Evolutionary conservation across 2,888 invertebrate species (phyloP), one percentile per base, ranked within the genome.

Genomic region (Metacarcinus magister): DNA sequence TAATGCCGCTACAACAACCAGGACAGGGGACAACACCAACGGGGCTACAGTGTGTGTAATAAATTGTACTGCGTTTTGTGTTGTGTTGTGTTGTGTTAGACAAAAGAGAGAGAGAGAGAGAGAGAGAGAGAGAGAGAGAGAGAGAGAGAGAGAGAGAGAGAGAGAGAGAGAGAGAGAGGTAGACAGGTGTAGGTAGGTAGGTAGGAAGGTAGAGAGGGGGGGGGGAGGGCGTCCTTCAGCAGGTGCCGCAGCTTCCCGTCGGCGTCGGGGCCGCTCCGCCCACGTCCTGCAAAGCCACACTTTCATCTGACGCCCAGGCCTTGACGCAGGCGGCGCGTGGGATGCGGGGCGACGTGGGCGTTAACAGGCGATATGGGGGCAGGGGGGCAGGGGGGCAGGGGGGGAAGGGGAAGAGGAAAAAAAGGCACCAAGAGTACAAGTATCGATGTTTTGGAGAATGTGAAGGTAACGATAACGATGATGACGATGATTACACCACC

Each of bases 101-200:
- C 19, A 90, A 91, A 44, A 91, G 91, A 91, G 91, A 91, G 91
- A 91, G 91, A 91, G 91, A 91, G 91, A 43, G 89, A 89, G 19
- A 48, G 92, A 92, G n/a, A 48, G 92, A 92, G 44, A 48, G 92
- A 92, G 48, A 48, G 92, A 92, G 48, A 48, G 92, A 92, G 48
- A 48, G 92, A 92, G 48, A 48, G 92, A 92, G 48, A 48, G 92
- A 92, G 48, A 48, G 92, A 92, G 48, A 48, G 92, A 92, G 48
- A 48, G 92, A 92, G 48, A 48, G 92, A 92, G 48, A 48, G 92
- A 92, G 48, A 48, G 92, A 54, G 44, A 28, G 92, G 28, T 19
- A 67, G 67, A 67, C 23, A 67, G 90, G 19, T 16, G 39, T 23
- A 67, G 67, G 23, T 19, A 67, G 54, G 23, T 19, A 67, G 67